Conservation (phyloP, 2,113 vertebrate species). For the Cercopithecus mona region DNA sequence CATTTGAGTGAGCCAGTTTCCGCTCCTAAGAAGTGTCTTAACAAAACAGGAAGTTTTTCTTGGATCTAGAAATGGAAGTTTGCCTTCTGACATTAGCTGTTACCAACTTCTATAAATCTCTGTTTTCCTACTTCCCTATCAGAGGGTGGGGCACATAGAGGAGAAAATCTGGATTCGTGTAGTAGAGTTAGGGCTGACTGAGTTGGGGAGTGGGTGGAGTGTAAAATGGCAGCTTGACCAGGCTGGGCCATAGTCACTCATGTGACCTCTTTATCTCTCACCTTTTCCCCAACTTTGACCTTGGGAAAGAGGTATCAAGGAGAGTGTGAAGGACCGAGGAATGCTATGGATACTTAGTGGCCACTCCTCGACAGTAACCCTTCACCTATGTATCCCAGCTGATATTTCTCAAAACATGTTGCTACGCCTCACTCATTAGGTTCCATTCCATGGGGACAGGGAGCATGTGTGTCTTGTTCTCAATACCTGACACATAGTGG, state of each 20-base stretch:
- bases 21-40: constrained; percentile 68
- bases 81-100: constrained; percentile 65
- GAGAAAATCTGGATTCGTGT: neutral
- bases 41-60: constrained; percentile 81
- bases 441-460: neutral
- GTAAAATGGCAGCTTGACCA: neutral
- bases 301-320: neutral
- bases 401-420: neutral
- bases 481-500: neutral
- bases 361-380: neutral
- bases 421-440: neutral
- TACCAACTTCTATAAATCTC: constrained; percentile 68
- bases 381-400: neutral
- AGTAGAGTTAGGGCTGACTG: neutral
- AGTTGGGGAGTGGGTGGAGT: too few species aligned
- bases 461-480: neutral
- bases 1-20: constrained; percentile 70
- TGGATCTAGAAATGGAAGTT: constrained; percentile 76
- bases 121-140: constrained; percentile 64
- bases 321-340: neutral
- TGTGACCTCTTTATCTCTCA: neutral
- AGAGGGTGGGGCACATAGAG: constrained; percentile 24
- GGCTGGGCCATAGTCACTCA: neutral
- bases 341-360: neutral
- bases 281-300: neutral